Percentiles rank a stretch among this genome's conserved stretches.
Evolutionary conservation across 2,113 vertebrate genomes (phyloP).

Genomic region (Laticauda laticaudata): DNA sequence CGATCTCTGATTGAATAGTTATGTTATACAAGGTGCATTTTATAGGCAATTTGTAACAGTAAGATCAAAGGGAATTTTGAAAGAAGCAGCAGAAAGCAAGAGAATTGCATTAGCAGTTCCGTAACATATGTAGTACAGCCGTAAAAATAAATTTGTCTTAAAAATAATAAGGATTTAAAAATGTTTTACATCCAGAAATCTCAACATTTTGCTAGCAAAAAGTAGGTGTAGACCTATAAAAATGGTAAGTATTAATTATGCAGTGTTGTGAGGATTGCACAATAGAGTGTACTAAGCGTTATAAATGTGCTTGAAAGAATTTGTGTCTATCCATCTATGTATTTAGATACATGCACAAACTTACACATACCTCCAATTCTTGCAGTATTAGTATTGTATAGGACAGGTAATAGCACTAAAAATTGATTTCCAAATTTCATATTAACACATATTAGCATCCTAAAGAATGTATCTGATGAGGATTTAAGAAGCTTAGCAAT

Average conservation of each 20-base stretch:
- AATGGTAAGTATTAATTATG: not conserved
- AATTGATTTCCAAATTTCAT: conserved; percentile 52
- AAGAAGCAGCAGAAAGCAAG: conserved; percentile 45
- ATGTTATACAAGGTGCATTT: conserved; percentile 49
- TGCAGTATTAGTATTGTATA: conserved; percentile 40
- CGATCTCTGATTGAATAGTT: conserved; percentile 60
- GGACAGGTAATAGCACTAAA: not conserved
- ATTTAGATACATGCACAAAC: not conserved
- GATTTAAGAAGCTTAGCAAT: conserved; percentile 66
- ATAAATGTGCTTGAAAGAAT: conserved; percentile 31
- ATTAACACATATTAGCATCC: conserved; percentile 57
- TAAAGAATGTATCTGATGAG: conserved; percentile 61
- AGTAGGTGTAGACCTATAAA: not conserved
- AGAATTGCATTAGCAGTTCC: not conserved
- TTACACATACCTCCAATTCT: conserved; percentile 26
- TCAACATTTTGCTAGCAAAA: not conserved
- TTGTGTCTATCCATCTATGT: not conserved
- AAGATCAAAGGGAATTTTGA: conserved; percentile 56
- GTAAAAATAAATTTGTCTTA: conserved; percentile 23
- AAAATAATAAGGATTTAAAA: not conserved
- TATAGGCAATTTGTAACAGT: conserved; percentile 44
- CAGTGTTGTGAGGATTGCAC: not conserved
- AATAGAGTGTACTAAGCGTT: not conserved
- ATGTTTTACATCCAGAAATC: not conserved
- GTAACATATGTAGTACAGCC: conserved; percentile 32